phyloP scores from a whole-genome alignment of 2,113 vertebrate genomes.

The Arvicanthis niloticus region DNA sequence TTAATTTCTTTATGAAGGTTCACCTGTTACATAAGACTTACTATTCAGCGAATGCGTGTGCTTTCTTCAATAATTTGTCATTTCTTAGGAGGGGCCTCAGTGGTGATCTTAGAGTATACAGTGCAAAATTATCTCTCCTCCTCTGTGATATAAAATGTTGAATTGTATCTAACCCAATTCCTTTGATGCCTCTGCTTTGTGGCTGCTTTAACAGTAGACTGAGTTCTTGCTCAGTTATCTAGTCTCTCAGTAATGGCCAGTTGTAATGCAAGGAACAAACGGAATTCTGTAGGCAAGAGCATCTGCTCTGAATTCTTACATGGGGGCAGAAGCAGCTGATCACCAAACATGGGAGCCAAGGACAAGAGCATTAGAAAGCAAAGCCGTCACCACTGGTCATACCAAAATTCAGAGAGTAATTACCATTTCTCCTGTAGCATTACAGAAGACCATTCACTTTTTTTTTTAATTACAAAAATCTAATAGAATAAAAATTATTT shows the following conservation, averaged over 20 bases:
- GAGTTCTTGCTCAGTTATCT: background rate
- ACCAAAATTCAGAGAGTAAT: constrained; percentile 20
- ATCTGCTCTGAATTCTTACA: background rate
- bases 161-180: background rate
- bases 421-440: background rate
- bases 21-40: background rate
- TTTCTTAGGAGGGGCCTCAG: background rate
- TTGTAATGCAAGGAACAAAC: background rate
- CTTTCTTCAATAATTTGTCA: background rate
- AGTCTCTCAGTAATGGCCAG: background rate
- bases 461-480: constrained; percentile 49
- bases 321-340: background rate
- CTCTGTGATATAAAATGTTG: background rate
- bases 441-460: background rate
- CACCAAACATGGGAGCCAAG: accelerated
- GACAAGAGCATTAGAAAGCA: background rate
- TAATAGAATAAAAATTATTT: constrained; percentile 54
- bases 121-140: background rate
- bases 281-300: background rate
- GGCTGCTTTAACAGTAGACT: background rate
- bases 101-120: background rate
- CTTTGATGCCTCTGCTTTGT: background rate
- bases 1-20: background rate
- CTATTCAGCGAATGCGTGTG: background rate
- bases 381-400: background rate